phyloP scores from a whole-genome alignment of 2,888 invertebrate genomes.

The Globia sparganii region DNA sequence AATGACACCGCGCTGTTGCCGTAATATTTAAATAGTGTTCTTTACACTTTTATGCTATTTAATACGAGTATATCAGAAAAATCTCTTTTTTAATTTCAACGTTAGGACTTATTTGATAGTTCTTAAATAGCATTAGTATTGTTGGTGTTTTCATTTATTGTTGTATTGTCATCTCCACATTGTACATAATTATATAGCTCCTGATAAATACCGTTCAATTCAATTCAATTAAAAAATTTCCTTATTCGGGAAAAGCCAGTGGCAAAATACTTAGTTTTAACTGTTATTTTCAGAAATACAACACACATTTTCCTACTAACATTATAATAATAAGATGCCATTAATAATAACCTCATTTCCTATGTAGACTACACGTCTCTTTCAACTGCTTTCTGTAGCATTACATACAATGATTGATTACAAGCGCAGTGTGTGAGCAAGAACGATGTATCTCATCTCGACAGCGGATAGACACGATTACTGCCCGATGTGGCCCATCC shows the following conservation, averaged over 20 bases:
- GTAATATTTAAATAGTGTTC: too few species aligned
- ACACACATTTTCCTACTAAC: not conserved
- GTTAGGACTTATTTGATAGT: too few species aligned
- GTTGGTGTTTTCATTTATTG: too few species aligned
- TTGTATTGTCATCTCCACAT: too few species aligned
- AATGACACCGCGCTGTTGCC: too few species aligned
- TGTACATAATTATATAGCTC: too few species aligned
- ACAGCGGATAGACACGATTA: conserved; percentile 39
- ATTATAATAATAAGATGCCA: not conserved
- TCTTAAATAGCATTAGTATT: too few species aligned
- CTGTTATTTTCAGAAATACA: not conserved
- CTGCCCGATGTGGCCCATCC: conserved; percentile 23
- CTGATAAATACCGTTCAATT: too few species aligned
- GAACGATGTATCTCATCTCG: conserved; percentile 25
- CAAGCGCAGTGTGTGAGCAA: conserved; percentile 14
- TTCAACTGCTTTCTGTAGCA: conserved; percentile 4
- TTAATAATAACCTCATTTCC: not conserved
- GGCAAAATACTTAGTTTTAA: not conserved
- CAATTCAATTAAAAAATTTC: too few species aligned
- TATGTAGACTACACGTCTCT: conserved; percentile 4
- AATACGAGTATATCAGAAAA: too few species aligned
- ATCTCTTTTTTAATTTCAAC: too few species aligned
- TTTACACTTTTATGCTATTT: too few species aligned
- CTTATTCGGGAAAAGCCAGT: not conserved
- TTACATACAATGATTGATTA: conserved; percentile 39